A percentile compares a stretch with the other conserved stretches of the same genome.
Evolutionary conservation across 2,113 vertebrate species (phyloP).

Genomic region (Greenwoodochromis staneri): DNA sequence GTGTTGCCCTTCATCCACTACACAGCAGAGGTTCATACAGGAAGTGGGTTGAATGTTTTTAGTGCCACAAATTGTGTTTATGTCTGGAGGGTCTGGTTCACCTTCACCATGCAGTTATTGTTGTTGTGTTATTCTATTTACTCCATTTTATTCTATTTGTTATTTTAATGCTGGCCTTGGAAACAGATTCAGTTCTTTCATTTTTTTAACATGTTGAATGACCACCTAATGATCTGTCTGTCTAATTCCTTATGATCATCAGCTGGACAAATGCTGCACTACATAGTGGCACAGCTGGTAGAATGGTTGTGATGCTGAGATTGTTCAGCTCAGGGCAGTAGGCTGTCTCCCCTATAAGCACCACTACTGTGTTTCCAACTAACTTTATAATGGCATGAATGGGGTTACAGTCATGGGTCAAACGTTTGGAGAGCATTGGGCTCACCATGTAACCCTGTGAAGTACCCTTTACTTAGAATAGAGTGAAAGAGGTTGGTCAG

Average conservation of each 20-base stretch:
- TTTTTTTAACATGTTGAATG: not conserved
- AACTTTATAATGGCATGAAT: not conserved
- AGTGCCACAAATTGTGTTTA: not conserved
- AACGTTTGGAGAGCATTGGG: not conserved
- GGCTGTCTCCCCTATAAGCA: not conserved
- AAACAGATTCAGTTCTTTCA: not conserved
- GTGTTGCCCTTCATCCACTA: not conserved
- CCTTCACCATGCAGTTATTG: not conserved
- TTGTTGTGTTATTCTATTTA: not conserved
- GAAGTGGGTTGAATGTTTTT: not conserved
- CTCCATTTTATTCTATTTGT: not conserved
- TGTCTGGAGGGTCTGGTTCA: not conserved
- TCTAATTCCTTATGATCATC: not conserved
- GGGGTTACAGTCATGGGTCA: not conserved
- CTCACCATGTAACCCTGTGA: not conserved
- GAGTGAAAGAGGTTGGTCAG: not conserved
- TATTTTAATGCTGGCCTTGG: not conserved
- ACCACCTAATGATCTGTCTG: not conserved
- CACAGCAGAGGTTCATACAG: not conserved
- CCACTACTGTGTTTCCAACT: not conserved
- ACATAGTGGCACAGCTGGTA: not conserved
- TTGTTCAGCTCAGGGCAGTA: not conserved
- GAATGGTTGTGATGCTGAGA: not conserved
- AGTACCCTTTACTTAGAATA: not conserved
- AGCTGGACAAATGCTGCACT: not conserved